Evolutionary conservation across 2,888 invertebrate species (phyloP), one percentile per base, ranked within the genome.

Genomic region (Tinea trinotella): DNA sequence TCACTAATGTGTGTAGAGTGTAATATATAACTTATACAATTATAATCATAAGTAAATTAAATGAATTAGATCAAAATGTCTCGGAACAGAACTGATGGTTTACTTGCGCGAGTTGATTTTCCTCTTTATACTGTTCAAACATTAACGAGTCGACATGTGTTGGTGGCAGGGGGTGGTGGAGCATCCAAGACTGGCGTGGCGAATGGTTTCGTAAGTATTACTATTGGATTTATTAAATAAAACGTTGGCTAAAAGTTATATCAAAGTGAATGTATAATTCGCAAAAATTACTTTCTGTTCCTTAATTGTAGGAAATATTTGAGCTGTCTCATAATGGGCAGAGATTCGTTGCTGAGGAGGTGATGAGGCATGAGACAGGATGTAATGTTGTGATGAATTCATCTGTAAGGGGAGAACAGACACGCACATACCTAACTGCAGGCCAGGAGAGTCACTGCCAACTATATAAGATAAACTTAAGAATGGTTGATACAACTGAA

Each of bases 131-230:
- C 95, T 1, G 88, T 98, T 24, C 93, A 95, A 82, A 93, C 95
- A 88, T 86, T 98, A 57, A 95, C 95, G 22, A 95, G 94, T 77
- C 90, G 96, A 61, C 97, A 98, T 87, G 93, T 99, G 64, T 85
- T 99, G 58, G 96, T 99, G 50, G 98, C 96, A 59, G 99, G 99
- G 54, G 99, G 99, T 54, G 99, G 99, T 57, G 99, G 99, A 56
- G 93, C 96, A 34, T 93, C 98, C 12, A 98, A 97, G 77, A 98
- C 98, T 48, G 99, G 99, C 54, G 95, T 99, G 55, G 93, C 94
- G 34, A 99, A 99, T 89, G 96, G 97, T 74, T 96, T 99, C 86
- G 98, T 96, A 87, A 92, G 95, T 91, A 62, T 15, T 35, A 10
- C 18, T 12, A 6, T n/a, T 36, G 19, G 7, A 3, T 18, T 40